Evolutionary conservation across 2,888 invertebrate genomes (phyloP).

Genomic region (Choreutis nemorana): DNA sequence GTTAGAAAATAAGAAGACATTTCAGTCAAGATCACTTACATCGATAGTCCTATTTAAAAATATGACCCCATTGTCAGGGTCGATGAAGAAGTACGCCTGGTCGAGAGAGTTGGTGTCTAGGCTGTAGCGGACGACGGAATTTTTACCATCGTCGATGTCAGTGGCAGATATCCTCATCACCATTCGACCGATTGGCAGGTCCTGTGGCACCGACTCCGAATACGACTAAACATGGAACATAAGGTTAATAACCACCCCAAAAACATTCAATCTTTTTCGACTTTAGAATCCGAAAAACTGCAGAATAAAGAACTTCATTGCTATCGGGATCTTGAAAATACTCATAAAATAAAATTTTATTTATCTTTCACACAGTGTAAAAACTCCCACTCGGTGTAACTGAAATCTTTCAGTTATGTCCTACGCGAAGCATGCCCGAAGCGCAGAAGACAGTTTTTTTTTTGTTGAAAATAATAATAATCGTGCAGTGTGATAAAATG

Average conservation of each 20-base stretch:
- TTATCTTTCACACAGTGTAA: constrained; percentile 13
- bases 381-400: constrained; percentile 15
- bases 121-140: constrained; percentile 83
- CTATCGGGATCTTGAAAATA: too few relatives aligned
- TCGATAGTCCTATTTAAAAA: constrained; percentile 72
- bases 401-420: constrained; percentile 24
- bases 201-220: constrained; percentile 83
- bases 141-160: constrained; percentile 91
- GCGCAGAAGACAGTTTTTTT: constrained; percentile 54
- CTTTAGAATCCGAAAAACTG: too few relatives aligned
- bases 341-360: too few relatives aligned
- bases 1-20: too few relatives aligned
- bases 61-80: constrained; percentile 84
- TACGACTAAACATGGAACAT: constrained; percentile 43
- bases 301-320: too few relatives aligned
- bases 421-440: constrained; percentile 63
- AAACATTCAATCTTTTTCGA: too few relatives aligned
- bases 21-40: constrained; percentile 57
- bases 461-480: constrained; percentile 56
- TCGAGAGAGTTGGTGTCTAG: constrained; percentile 56
- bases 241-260: constrained; percentile 6
- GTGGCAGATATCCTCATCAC: constrained; percentile 93
- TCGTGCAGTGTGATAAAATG: constrained; percentile 65
- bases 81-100: constrained; percentile 80
- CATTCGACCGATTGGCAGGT: constrained; percentile 73